A percentile compares a stretch with the other conserved stretches of the same genome.
phyloP scores from a whole-genome alignment of 2,888 invertebrate genomes.

The Sceliomorpha sp. region DNA sequence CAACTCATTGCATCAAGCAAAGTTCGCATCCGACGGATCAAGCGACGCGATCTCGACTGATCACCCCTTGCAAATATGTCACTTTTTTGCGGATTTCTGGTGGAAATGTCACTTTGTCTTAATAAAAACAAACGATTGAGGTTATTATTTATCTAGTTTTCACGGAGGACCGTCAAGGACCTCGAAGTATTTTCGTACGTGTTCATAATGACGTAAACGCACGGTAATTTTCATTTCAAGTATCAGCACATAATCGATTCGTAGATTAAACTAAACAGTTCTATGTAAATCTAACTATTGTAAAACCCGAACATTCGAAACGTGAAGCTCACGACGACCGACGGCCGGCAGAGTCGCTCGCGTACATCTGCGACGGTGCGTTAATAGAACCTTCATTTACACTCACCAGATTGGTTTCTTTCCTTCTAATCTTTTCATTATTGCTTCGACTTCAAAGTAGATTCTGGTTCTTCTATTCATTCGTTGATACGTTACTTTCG shows the following conservation, averaged over 20 bases:
- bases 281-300: no score
- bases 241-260: no score
- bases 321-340: no score
- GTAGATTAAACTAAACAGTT: no score
- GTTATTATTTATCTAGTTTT: constrained; percentile 2
- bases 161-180: not conserved
- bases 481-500: constrained; percentile 22
- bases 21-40: not conserved
- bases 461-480: not conserved
- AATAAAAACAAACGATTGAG: not conserved
- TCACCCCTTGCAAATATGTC: no score
- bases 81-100: no score
- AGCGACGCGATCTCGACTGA: not conserved
- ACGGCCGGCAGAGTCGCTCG: no score
- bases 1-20: not conserved
- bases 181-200: not conserved
- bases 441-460: not conserved
- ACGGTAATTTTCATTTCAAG: constrained; percentile 11
- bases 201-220: constrained; percentile 7
- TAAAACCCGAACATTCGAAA: no score
- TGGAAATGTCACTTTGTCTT: no score
- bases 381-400: no score
- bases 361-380: no score
- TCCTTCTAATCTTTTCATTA: not conserved
- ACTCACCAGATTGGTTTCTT: no score